Evolutionary conservation across 2,797 vertebrate species (phyloP), one percentile per base, ranked within the genome.

Genomic region (Selene dorsalis): DNA sequence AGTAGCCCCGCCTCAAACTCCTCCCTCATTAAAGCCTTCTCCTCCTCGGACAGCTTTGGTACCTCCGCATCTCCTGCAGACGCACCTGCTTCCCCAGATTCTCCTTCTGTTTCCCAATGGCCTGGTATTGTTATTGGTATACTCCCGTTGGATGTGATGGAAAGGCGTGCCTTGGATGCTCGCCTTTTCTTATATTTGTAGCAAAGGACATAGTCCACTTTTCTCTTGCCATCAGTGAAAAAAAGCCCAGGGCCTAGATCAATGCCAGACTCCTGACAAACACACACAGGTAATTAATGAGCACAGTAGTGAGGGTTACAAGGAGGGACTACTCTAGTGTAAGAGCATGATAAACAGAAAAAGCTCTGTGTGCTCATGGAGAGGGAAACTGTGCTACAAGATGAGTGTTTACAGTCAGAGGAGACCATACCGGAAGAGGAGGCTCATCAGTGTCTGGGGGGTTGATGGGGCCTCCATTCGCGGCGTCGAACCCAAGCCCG

Each of bases 181-280:
- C 74, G 90, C 43, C 95, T 95, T 76, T 92, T 94, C 77, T 96
- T 96, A 87, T 94, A 97, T 90, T 98, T 97, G 87, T 98, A 98
- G 45, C 93, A 96, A 3, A 99, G 92, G 47, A 99, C 93, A 0
- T 99, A 99, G 89, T 99, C 98, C 0, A 99, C 97, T 92, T 97
- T 99, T 81, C 96, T 96, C 88, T 93, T 95, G 81, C 95, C 97
- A 83, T 99, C 97, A 3, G 91, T 86, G 81, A 99, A 98, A 88
- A 93, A 96, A 90, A 96, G 94, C 39, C 95, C 94, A 60, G 91
- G 91, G 50, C 92, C 93, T 18, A 92, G 87, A 28, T 94, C 92
- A 28, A 94, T 94, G 71, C 87, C 91, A 9, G 91, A 90, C 20
- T 92, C 93, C 95, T 95, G 41, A 64, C 16, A 84, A 75, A 84